These are phyloP conservation scores for Etheostoma spectabile DNA, from an alignment of 2,113 vertebrate species.

Conservation along the genomic window DNA sequence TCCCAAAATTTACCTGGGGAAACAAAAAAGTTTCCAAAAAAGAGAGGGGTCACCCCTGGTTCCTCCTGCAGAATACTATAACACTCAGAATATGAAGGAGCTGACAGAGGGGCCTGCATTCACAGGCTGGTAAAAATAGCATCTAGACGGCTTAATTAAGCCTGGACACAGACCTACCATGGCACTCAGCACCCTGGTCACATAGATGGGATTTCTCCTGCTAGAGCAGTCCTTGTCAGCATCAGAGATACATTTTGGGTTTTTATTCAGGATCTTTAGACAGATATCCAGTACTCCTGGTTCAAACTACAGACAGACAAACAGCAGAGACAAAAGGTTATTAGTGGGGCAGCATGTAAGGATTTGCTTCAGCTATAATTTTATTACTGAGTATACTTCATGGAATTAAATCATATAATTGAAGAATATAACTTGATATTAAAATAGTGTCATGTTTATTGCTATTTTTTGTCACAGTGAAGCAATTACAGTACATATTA, in stretches of 20 bases:
- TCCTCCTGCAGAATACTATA: neutral
- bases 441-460: neutral
- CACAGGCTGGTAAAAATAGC: neutral
- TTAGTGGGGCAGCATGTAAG: neutral
- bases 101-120: neutral
- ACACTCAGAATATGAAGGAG: neutral
- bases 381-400: neutral
- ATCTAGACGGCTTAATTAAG: neutral
- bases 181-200: conserved; percentile 89
- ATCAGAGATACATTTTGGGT: conserved; percentile 86
- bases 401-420: neutral
- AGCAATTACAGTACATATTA: neutral
- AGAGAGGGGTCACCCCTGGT: neutral
- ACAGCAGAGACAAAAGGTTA: neutral
- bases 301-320: conserved; percentile 85
- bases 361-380: neutral
- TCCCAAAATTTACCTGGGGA: conserved; percentile 13
- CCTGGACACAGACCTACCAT: conserved; percentile 85
- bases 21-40: neutral
- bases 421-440: neutral
- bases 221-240: conserved; percentile 83
- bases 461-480: neutral
- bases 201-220: conserved; percentile 85
- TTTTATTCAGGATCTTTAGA: conserved; percentile 87
- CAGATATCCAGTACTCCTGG: conserved; percentile 86